Evolutionary conservation across 2,797 vertebrate species (phyloP).

Genomic region (Cetoscarus ocellatus): DNA sequence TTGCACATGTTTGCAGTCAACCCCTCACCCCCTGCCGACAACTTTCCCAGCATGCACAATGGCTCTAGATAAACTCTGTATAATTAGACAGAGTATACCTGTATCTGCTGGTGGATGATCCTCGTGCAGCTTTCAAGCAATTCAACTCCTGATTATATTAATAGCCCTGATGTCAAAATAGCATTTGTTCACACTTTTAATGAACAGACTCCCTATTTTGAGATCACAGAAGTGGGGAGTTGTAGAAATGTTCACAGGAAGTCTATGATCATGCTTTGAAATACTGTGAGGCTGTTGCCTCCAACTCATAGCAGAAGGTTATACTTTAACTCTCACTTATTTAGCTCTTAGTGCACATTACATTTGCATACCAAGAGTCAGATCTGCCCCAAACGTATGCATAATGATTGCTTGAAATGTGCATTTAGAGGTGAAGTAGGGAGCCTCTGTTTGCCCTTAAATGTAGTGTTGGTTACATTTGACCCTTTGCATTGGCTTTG

Average conservation of each 20-base stretch:
- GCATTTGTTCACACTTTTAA: neutral
- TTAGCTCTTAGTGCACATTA: neutral
- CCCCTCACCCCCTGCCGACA: neutral
- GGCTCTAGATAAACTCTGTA: neutral
- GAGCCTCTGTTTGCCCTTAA: neutral
- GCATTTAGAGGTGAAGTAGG: neutral
- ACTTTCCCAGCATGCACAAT: neutral
- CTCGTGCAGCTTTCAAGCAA: too few species aligned
- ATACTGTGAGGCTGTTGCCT: neutral
- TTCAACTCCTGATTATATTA: too few species aligned
- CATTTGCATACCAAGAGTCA: neutral
- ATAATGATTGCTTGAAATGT: neutral
- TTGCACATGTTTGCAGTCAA: neutral
- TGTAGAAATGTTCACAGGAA: neutral
- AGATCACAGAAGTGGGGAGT: neutral
- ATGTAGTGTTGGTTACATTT: neutral
- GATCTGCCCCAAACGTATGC: neutral
- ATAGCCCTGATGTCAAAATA: neutral
- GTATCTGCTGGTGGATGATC: too few species aligned
- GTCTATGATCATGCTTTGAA: neutral
- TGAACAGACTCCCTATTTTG: neutral
- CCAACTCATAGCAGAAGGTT: neutral
- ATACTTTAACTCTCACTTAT: neutral
- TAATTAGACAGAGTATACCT: neutral
- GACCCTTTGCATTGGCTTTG: neutral